phyloP scores from a whole-genome alignment of 2,888 invertebrate genomes.

The Tipula helvola region DNA sequence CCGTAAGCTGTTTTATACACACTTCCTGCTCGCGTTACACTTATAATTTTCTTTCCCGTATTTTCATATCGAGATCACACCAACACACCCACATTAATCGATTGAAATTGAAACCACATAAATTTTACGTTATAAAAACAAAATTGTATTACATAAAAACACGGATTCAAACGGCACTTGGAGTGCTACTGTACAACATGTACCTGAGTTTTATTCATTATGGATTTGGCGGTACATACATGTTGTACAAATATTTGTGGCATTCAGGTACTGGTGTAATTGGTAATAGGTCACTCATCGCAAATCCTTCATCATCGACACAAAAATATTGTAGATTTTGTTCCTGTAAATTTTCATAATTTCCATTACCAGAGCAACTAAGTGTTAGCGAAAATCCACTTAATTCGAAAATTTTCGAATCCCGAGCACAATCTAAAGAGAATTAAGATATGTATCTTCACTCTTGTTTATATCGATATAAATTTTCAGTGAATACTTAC shows the following conservation, averaged over 20 bases:
- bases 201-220: neutral
- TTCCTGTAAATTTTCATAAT: slow-evolving; percentile 43
- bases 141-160: neutral
- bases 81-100: neutral
- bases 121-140: neutral
- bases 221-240: neutral
- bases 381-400: slow-evolving; percentile 38
- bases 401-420: slow-evolving; percentile 39
- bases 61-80: neutral
- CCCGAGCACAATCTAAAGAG: slow-evolving; percentile 47
- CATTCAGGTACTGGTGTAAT: neutral
- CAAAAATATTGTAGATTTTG: slow-evolving; percentile 42
- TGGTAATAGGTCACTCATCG: slow-evolving; percentile 22
- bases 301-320: slow-evolving; percentile 48
- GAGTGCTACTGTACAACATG: neutral
- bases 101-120: neutral
- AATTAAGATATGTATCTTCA: neutral
- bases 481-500: slow-evolving; percentile 37
- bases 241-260: neutral
- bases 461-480: neutral
- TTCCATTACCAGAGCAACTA: slow-evolving; percentile 42
- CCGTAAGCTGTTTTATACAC: neutral
- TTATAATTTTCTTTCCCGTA: neutral
- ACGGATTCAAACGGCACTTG: neutral
- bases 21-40: neutral